A percentile compares a stretch with the other conserved stretches of the same genome.
These are phyloP conservation scores for Drosophila arizonae DNA, from an alignment of 1,140 invertebrate species.

Conservation along the genomic window DNA sequence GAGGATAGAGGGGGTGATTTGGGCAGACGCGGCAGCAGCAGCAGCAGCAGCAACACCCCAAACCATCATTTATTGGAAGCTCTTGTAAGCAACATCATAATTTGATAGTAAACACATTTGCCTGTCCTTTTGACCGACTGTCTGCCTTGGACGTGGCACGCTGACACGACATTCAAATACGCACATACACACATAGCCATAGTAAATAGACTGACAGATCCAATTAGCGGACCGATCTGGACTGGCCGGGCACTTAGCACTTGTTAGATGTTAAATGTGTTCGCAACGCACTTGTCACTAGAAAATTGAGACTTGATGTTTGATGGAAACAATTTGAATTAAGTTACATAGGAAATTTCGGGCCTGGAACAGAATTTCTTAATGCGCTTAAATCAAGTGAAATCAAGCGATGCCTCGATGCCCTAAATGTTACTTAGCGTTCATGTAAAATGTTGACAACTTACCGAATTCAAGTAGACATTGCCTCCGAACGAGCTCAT, in stretches of 20 bases:
- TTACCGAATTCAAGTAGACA: conserved; percentile 87
- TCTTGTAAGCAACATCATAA: conserved; percentile 64
- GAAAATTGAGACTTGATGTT: conserved; percentile 12
- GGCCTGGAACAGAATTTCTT: conserved; percentile 9
- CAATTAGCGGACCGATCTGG: conserved; percentile 61
- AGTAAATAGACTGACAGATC: conserved; percentile 60
- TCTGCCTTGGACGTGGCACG: conserved; percentile 17
- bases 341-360: conserved; percentile 23
- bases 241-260: conserved; percentile 56
- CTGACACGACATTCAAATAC: conserved; percentile 37
- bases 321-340: conserved; percentile 26
- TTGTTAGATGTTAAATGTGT: conserved; percentile 61
- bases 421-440: neutral
- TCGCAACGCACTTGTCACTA: conserved; percentile 40
- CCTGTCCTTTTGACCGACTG: conserved; percentile 28
- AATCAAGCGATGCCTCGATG: neutral
- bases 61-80: conserved; percentile 13
- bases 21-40: neutral
- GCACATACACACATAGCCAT: neutral
- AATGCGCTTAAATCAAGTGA: conserved; percentile 25
- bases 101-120: conserved; percentile 73
- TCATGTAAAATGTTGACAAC: conserved; percentile 52
- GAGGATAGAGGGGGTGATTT: no score
- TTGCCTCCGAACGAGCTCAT: conserved; percentile 88
- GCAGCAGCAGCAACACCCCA: neutral